Base-by-base conservation (phyloP, 2,797 vertebrate genomes). In the Sebastes elongatus region DNA sequence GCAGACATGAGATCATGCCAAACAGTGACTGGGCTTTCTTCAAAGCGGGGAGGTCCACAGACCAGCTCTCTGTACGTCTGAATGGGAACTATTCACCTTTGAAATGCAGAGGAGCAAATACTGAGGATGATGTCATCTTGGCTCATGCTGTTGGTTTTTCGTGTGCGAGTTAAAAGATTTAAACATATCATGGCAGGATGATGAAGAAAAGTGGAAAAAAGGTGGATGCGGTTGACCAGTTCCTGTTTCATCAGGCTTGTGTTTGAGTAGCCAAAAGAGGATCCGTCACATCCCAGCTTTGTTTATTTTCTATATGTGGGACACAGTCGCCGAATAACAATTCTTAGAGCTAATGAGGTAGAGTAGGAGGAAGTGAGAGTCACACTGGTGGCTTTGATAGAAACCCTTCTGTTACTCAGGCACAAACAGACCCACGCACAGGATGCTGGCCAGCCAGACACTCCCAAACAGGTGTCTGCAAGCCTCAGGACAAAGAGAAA, bases 1-100 rank as follows among this genome's bases (percentile, higher is more conserved):
- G 81, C 74, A 90, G 89, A 91, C 86, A 88, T 92, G 88, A 92
- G 79, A 38, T 94, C 87, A 89, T 81, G 53, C 55, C 83, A 78
- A 85, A 84, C 80, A 63, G 79, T 83, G 75, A 90, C 80, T 63
- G 66, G 79, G 83, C 60, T 83, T 78, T 77, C 65, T 62, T 86
- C 49, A 23, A 70, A 76, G 49, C 6, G 46, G 35, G 64, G 57
- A 35, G 71, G 78, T 60, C 72, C 67, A 53, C 64, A 79, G 70
- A 81, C 68, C 57, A 59, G 57, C 78, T 81, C 76, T 60, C 35
- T 63, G 62, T 76, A 1, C 11, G 77, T 81, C 77, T 93, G 80
- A 92, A 89, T 80, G 84, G 80, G 42, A 85, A 52, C 78, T 78
- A 83, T 87, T 91, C 82, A 86, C 81, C 84, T 87, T 86, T 85